Conservation (phyloP, 2,797 vertebrate genomes). For the Euthynnus affinis region DNA sequence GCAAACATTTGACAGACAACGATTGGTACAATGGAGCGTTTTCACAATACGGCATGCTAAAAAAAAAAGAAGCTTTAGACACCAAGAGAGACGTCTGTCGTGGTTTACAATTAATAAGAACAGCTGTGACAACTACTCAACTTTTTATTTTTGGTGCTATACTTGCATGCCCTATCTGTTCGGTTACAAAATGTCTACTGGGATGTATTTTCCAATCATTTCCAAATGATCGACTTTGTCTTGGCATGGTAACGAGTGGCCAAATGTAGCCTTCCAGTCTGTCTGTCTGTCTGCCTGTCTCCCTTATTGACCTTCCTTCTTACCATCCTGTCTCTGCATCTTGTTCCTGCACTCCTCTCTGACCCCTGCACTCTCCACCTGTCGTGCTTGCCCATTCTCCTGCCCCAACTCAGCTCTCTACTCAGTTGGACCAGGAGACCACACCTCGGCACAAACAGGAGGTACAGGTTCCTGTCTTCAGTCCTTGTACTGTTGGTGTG, state of each 20-base stretch:
- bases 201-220: constrained; percentile 25
- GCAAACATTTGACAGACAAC: constrained; percentile 38
- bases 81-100: not conserved
- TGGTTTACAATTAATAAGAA: not conserved
- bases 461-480: constrained; percentile 85
- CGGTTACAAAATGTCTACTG: constrained; percentile 32
- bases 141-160: not conserved
- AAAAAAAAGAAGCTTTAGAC: not conserved
- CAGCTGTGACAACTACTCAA: not conserved
- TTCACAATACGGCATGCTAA: not conserved
- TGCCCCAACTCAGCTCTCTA: constrained; percentile 82
- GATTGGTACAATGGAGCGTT: not conserved
- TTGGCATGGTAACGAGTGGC: constrained; percentile 37
- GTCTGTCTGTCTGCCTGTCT: constrained; percentile 46
- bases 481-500: constrained; percentile 31
- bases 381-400: constrained; percentile 56
- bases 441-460: constrained; percentile 97
- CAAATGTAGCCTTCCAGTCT: constrained; percentile 22
- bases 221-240: constrained; percentile 15
- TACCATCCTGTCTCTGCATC: constrained; percentile 68
- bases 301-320: constrained; percentile 40
- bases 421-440: constrained; percentile 96
- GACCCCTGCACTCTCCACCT: constrained; percentile 54
- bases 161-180: not conserved
- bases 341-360: constrained; percentile 63